Evolutionary conservation across 2,797 vertebrate genomes (phyloP).

Genomic region (Sebastes oblongus): DNA sequence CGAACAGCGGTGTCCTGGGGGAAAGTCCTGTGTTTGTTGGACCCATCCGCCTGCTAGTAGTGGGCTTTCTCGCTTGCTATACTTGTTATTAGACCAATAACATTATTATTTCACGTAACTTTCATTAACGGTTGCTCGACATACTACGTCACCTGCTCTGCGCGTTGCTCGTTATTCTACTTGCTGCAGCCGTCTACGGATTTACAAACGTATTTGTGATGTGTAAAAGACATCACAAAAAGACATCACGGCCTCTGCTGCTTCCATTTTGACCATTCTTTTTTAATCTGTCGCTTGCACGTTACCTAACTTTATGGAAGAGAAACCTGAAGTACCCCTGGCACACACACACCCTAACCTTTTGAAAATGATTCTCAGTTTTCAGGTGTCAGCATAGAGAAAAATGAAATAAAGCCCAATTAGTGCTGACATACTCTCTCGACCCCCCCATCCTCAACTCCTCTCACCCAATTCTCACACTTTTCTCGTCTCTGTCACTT

Average conservation of each 20-base stretch:
- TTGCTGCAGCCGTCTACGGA: too few relatives aligned
- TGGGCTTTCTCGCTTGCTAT: too few relatives aligned
- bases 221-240: too few relatives aligned
- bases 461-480: conserved; percentile 4
- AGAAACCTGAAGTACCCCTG: background rate
- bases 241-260: background rate
- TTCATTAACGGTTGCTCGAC: too few relatives aligned
- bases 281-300: background rate
- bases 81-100: too few relatives aligned
- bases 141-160: too few relatives aligned
- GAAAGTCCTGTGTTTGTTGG: too few relatives aligned
- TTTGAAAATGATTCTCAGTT: background rate
- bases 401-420: conserved; percentile 1
- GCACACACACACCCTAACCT: background rate
- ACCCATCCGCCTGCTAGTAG: too few relatives aligned
- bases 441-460: background rate
- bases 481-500: conserved; percentile 28
- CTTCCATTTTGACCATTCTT: background rate
- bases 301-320: background rate
- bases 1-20: too few relatives aligned
- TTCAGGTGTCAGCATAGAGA: background rate
- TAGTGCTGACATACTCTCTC: background rate
- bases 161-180: too few relatives aligned
- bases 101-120: too few relatives aligned
- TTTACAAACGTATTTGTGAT: too few relatives aligned